Base-by-base conservation (phyloP, 2,888 invertebrate species). In the Dinocampus coccinellae region DNA sequence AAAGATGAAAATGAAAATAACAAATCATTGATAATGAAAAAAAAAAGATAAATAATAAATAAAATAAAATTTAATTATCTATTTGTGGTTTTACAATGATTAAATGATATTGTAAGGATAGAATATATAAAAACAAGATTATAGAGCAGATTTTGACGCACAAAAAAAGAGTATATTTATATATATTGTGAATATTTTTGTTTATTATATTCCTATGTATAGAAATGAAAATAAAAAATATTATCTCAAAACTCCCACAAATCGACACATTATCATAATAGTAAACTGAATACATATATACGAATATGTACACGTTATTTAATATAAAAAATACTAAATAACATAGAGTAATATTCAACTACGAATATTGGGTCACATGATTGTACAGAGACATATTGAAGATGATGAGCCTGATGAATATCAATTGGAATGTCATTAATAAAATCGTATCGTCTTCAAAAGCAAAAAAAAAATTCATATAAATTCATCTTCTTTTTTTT, bases 401-500 rank as follows among this genome's bases (percentile, higher is more conserved):
- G 60, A 58, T 16, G 52, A 47, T 61, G 52, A 47, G 47, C 39
- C 24, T 42, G 42, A n/a, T 39, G 64, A 62, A 57, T 57, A 20
- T 68, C 61, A 72, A 73, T 73, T 57, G 71, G 73, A 75, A 73
- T 73, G 73, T 73, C 73, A 72, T 75, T 73, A 75, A 75, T 73
- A 72, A 66, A 73, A 75, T 71, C 47, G 47, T 60, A 53, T 66
- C 69, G 71, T 71, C 62, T n/a, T n/a, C n/a, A n/a, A n/a, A n/a
- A n/a, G n/a, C n/a, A n/a, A n/a, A n/a, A n/a, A n/a, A n/a, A n/a
- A n/a, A n/a, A n/a, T n/a, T n/a, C n/a, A n/a, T n/a, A n/a, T n/a
- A n/a, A n/a, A n/a, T n/a, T n/a, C n/a, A n/a, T n/a, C n/a, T n/a
- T n/a, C n/a, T n/a, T n/a, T n/a, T n/a, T n/a, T n/a, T n/a, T n/a